Percentiles rank a stretch among this genome's conserved stretches.
These are phyloP conservation scores for Nothobranchius kuhntae DNA, from an alignment of 2,113 vertebrate genomes.

Conservation along the genomic window DNA sequence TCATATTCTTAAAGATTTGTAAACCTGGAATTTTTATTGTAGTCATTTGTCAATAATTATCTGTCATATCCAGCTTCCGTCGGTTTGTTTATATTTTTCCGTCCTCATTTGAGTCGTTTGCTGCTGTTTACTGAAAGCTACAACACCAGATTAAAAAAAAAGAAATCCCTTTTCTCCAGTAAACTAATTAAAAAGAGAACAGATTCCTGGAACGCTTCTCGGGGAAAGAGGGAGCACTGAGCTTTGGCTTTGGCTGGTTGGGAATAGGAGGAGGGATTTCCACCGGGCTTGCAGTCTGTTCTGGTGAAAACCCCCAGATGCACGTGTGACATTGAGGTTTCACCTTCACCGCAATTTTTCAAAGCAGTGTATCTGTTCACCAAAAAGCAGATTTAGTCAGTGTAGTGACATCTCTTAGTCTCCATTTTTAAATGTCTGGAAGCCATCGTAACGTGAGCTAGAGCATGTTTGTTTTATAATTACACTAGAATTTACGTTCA, in stretches of 20 bases:
- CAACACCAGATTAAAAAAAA: constrained; percentile 14
- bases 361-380: not conserved
- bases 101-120: constrained; percentile 7
- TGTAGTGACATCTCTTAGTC: too few relatives aligned
- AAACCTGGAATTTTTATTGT: not conserved
- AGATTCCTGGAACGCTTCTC: constrained; percentile 55
- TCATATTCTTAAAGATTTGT: not conserved
- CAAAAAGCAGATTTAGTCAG: too few relatives aligned
- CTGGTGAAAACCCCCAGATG: constrained; percentile 35
- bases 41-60: not conserved
- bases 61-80: not conserved
- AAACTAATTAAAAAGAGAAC: constrained; percentile 69
- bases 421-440: too few relatives aligned
- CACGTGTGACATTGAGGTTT: constrained; percentile 56
- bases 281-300: constrained; percentile 55
- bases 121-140: constrained; percentile 41
- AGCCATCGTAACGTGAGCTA: too few relatives aligned
- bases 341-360: not conserved
- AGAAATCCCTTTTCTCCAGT: constrained; percentile 18
- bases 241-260: constrained; percentile 30
- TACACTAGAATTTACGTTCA: too few relatives aligned
- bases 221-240: constrained; percentile 36
- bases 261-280: constrained; percentile 57
- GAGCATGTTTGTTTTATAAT: too few relatives aligned
- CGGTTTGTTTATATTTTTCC: not conserved